Base-by-base conservation (phyloP, 2,113 vertebrate genomes). In the Myotis lucifugus region DNA sequence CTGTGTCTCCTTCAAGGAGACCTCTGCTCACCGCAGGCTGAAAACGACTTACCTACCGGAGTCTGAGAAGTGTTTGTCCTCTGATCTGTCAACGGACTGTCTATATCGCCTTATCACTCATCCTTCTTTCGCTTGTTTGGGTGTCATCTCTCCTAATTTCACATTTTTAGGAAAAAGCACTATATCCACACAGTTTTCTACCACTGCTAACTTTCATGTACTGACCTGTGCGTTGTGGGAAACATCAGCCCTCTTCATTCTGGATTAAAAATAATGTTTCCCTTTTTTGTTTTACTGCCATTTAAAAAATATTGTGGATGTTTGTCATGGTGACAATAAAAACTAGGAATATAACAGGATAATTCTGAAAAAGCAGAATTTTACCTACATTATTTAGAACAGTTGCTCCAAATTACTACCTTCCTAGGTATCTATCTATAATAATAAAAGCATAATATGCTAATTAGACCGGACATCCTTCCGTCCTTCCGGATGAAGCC, bases 381-480 rank as follows among this genome's bases (percentile, higher is more conserved):
- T 89, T 67, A 79, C 32, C 46, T 92, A 52, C 89, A 76, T 90
- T 95, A 85, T 70, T 94, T 82, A 77, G n/a, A 93, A 91, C 14
- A 14, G 19, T 79, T 94, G 15, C 42, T 93, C 81, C 17, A 52
- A 86, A 72, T 8, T 93, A 6, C 21, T 93, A 95, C 9, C 52
- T 85, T 52, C 17, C 21, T 50, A 27, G 21, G 3, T 82, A 72
- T 91, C 32, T 27, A 27, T 1, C 23, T 25, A 61, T 61, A 27
- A 61, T 61, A 27, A 61, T 27, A 61, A 27, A 27, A 61, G 25
- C 4, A 10, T 27, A 61, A 61, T 61, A 61, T 61, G 59, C 59
- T 61, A 61, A 61, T 61, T 61, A 61, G 59, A 61, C 59, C 9
- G 0, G 3, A 25, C 23, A 25, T 59, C 56, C 56, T 59, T 59